A percentile compares a stretch with the other conserved stretches of the same genome.
Conservation (phyloP, 1,140 invertebrate species). For the Steinernema feltiae region DNA sequence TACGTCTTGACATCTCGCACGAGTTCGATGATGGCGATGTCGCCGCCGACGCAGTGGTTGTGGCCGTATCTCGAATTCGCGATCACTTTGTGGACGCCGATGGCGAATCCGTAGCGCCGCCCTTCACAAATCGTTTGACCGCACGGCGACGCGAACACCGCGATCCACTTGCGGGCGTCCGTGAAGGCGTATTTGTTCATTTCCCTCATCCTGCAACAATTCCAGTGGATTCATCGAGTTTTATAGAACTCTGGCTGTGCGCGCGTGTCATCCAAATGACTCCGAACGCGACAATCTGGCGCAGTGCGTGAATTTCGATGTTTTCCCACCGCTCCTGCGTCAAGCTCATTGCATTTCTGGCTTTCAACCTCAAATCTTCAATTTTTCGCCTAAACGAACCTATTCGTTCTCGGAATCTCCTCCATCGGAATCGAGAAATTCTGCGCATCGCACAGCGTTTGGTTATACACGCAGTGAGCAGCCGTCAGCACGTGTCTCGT, state of each 20-base stretch:
- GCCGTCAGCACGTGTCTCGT: conserved; percentile 59
- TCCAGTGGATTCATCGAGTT: too few relatives aligned
- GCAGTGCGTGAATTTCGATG: too few relatives aligned
- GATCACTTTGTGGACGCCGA: not conserved
- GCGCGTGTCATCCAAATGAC: too few relatives aligned
- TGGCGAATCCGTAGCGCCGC: not conserved
- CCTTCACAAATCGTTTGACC: not conserved
- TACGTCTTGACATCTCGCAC: not conserved
- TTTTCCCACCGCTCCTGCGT: too few relatives aligned
- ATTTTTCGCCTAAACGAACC: too few relatives aligned
- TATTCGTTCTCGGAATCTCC: too few relatives aligned
- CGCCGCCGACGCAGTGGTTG: not conserved
- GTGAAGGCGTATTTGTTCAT: not conserved
- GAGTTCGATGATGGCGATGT: not conserved
- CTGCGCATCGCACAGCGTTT: not conserved
- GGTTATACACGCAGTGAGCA: conserved; percentile 58
- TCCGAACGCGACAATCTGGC: too few relatives aligned
- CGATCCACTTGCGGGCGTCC: not conserved
- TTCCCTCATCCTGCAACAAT: not conserved
- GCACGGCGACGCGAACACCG: not conserved
- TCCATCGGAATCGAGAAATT: too few relatives aligned
- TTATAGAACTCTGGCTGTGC: too few relatives aligned
- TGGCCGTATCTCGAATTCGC: not conserved
- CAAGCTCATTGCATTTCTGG: too few relatives aligned
- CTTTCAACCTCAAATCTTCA: too few relatives aligned